These are phyloP conservation scores for Cotesia congregata DNA, from an alignment of 2,888 invertebrate genomes.

Conservation along the genomic window DNA sequence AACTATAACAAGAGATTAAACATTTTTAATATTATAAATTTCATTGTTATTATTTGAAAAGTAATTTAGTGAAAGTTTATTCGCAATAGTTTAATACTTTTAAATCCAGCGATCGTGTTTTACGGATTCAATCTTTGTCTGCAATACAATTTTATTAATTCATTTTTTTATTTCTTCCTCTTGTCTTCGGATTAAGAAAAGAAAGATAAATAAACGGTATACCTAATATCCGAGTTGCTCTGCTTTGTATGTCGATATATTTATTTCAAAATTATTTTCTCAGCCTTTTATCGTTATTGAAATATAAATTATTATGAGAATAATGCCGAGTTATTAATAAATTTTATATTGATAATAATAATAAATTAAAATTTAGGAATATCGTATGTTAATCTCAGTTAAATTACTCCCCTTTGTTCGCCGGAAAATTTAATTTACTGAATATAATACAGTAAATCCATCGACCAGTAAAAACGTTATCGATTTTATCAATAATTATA, in stretches of 20 bases:
- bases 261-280: constrained; percentile 11
- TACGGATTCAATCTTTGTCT: neutral
- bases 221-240: neutral
- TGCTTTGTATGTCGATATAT: neutral
- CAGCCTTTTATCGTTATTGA: neutral
- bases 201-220: neutral
- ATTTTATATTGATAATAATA: too few relatives aligned
- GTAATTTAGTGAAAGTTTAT: neutral
- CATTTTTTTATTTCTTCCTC: neutral
- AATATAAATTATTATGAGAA: neutral
- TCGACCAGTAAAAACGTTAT: neutral
- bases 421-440: neutral
- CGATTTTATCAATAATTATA: neutral
- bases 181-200: neutral
- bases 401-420: neutral
- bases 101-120: neutral
- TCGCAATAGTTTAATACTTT: neutral
- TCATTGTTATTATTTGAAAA: neutral
- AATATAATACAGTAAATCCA: neutral
- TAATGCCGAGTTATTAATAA: neutral
- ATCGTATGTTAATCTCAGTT: neutral
- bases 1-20: neutral
- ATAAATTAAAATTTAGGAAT: neutral
- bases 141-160: neutral
- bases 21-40: neutral